phyloP scores from a whole-genome alignment of 2,113 vertebrate species.

The Camarhynchus parvulus region DNA sequence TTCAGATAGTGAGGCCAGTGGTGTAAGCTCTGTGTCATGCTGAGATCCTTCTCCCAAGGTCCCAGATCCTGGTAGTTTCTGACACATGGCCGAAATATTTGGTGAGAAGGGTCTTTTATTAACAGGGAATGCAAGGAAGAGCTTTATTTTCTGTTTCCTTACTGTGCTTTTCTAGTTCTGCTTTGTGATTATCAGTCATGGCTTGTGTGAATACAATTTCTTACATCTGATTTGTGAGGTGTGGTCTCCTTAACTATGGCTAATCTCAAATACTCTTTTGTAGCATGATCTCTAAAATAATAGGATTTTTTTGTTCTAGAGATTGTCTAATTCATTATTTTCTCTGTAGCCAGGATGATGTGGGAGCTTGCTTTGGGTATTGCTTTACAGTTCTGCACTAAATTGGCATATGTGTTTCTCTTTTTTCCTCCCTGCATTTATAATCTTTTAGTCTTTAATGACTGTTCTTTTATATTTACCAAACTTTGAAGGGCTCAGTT shows the following conservation, averaged over 20 bases:
- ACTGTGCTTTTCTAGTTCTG: background rate
- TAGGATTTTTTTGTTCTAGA: background rate
- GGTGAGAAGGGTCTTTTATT: background rate
- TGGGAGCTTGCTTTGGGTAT: background rate
- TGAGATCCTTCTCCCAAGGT: background rate
- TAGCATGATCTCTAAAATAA: background rate
- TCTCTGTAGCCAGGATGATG: background rate
- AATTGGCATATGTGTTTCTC: background rate
- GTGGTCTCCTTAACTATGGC: background rate
- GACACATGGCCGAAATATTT: background rate
- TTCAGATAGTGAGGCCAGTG: background rate
- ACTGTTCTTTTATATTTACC: background rate
- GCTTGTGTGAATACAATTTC: background rate
- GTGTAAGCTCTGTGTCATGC: fast-evolving
- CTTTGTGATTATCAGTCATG: background rate
- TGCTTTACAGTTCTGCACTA: background rate
- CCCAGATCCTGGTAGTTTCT: background rate
- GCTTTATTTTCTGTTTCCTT: background rate
- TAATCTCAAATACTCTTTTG: background rate
- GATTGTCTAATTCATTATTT: background rate
- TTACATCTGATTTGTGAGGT: background rate
- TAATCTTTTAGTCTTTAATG: background rate
- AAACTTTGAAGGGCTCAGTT: background rate
- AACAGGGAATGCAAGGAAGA: background rate
- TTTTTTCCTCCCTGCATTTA: background rate